These are phyloP conservation scores for Phenganax subtilis DNA, from an alignment of 92 coral and sea anemone species.

Conservation along the genomic window DNA sequence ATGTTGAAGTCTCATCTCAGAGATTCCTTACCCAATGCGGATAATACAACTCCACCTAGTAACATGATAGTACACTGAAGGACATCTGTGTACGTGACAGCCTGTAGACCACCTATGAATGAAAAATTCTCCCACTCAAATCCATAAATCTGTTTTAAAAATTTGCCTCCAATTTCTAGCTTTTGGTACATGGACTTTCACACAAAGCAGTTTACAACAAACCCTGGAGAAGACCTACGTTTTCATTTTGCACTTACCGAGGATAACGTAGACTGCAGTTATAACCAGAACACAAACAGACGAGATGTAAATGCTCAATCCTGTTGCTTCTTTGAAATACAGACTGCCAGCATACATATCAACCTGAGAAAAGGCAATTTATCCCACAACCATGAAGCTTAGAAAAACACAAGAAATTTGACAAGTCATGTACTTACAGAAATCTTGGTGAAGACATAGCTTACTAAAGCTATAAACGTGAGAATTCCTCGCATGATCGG, in stretches of 20 bases:
- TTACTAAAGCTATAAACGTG: constrained; percentile 48
- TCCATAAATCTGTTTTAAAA: too few relatives aligned
- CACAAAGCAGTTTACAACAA: too few relatives aligned
- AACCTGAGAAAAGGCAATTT: constrained; percentile 16
- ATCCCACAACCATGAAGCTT: background rate
- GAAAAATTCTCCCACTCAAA: background rate
- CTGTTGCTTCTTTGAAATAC: constrained; percentile 44
- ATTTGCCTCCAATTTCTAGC: too few relatives aligned
- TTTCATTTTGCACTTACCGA: background rate
- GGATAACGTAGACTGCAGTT: constrained; percentile 39
- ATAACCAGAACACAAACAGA: constrained; percentile 34
- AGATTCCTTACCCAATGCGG: constrained; percentile 37
- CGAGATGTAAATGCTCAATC: constrained; percentile 49
- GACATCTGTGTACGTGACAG: constrained; percentile 52
- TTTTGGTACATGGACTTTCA: too few relatives aligned
- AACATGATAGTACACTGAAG: constrained; percentile 53
- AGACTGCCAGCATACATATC: constrained; percentile 51
- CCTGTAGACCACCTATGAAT: constrained; percentile 51
- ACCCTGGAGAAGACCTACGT: too few relatives aligned
- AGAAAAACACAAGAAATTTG: background rate
- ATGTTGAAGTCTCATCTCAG: background rate
- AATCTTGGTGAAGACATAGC: constrained; percentile 53
- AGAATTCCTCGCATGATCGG: constrained; percentile 48
- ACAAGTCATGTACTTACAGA: constrained; percentile 46
- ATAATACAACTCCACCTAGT: constrained; percentile 43